Evolutionary conservation across 2,888 invertebrate species (phyloP).

Genomic region (Erebia ligea): DNA sequence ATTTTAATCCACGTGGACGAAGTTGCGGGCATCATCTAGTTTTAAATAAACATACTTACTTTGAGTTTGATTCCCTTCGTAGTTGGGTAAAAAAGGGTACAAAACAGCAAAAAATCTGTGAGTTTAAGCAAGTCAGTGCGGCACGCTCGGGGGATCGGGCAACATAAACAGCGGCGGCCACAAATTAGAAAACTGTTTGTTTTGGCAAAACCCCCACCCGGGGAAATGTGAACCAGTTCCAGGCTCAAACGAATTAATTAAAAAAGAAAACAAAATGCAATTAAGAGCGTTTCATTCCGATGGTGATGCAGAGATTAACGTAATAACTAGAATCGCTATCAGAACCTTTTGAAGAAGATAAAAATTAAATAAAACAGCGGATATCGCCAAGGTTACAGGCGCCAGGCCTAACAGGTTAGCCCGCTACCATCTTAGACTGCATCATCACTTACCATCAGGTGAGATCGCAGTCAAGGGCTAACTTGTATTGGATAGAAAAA

Average conservation of each 20-base stretch:
- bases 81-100: neutral
- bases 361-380: too few species aligned
- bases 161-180: slow-evolving; percentile 37
- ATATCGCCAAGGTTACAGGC: too few species aligned
- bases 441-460: too few species aligned
- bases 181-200: slow-evolving; percentile 42
- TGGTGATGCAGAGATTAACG: neutral
- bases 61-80: neutral
- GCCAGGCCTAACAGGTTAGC: too few species aligned
- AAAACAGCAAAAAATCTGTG: slow-evolving; percentile 12
- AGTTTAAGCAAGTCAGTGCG: slow-evolving; percentile 21
- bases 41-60: neutral
- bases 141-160: slow-evolving; percentile 25
- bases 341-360: too few species aligned
- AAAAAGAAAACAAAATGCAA: slow-evolving; percentile 34
- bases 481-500: too few species aligned
- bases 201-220: slow-evolving; percentile 38
- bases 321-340: neutral
- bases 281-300: slow-evolving; percentile 25
- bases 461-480: too few species aligned
- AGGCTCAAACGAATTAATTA: slow-evolving; percentile 31
- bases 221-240: slow-evolving; percentile 31
- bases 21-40: neutral
- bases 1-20: neutral
- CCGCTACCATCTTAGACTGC: too few species aligned